These are phyloP conservation scores for Psophia crepitans DNA, from an alignment of 2,113 vertebrate species.

Conservation along the genomic window DNA sequence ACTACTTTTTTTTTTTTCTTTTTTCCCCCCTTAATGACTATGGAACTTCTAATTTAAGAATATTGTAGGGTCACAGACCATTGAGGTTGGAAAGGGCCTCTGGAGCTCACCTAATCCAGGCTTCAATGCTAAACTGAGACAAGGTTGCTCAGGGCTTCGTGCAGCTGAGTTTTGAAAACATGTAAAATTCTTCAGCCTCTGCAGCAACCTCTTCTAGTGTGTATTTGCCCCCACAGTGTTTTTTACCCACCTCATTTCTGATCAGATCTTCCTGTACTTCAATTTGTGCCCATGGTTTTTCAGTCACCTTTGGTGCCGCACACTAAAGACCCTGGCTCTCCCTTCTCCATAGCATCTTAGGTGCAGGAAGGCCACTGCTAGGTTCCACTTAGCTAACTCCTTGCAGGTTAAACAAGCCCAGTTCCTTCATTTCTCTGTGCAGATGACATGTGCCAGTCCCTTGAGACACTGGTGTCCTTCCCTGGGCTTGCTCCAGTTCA, in stretches of 20 bases:
- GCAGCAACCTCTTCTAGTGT: background rate
- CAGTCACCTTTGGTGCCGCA: background rate
- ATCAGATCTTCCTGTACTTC: background rate
- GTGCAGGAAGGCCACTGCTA: background rate
- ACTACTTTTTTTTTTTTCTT: background rate
- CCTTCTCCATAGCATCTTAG: background rate
- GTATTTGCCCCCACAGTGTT: background rate
- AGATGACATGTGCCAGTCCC: background rate
- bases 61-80: background rate
- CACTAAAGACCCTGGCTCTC: background rate
- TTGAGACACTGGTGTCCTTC: background rate
- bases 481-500: background rate
- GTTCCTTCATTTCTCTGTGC: rapidly evolving
- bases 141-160: background rate
- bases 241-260: background rate
- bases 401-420: background rate
- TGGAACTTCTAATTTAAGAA: background rate
- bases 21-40: background rate
- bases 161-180: background rate
- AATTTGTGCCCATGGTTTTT: background rate
- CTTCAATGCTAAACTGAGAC: background rate
- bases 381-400: background rate
- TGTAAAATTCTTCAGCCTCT: background rate
- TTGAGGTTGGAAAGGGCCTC: background rate
- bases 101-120: background rate